Conservation (phyloP, 92 coral and sea anemone species). For the Plumapathes pennacea region DNA sequence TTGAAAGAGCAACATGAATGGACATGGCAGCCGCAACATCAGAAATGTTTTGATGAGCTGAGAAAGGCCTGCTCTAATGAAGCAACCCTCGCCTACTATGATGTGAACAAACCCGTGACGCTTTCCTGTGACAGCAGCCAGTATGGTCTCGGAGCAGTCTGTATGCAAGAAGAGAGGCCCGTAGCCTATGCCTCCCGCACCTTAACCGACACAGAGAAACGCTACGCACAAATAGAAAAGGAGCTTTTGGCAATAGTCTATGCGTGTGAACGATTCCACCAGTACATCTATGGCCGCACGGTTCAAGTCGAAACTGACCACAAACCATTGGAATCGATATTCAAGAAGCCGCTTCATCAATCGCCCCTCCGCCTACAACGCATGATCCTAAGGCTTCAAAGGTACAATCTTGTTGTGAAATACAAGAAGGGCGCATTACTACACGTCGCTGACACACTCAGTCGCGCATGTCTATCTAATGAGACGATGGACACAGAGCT, state of each 20-base stretch:
- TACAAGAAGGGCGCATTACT: constrained; percentile 25
- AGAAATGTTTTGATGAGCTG: constrained; percentile 8
- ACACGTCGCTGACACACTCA: constrained; percentile 26
- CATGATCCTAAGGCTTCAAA: constrained; percentile 33
- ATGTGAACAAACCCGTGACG: constrained; percentile 13
- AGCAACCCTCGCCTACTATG: constrained; percentile 26
- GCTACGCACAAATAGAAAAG: constrained; percentile 26
- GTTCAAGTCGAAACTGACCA: constrained; percentile 26
- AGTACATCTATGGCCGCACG: constrained; percentile 17
- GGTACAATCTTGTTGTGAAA: constrained; percentile 8
- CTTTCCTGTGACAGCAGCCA: constrained; percentile 23
- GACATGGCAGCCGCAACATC: constrained; percentile 18
- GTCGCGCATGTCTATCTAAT: constrained; percentile 23
- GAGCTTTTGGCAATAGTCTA: constrained; percentile 18
- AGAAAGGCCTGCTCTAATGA: constrained; percentile 4
- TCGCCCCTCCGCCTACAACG: constrained; percentile 27
- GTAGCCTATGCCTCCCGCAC: constrained; percentile 19
- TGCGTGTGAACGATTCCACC: constrained; percentile 8
- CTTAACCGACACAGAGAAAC: constrained; percentile 8
- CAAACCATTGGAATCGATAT: constrained; percentile 32
- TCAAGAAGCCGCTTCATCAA: constrained; percentile 26
- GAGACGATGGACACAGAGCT: constrained; percentile 18
- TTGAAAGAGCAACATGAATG: constrained; percentile 4
- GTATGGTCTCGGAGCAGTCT: constrained; percentile 27
- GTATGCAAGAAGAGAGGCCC: constrained; percentile 19